Evolutionary conservation across 2,113 vertebrate species (phyloP).

Genomic region (Picathartes gymnocephalus): DNA sequence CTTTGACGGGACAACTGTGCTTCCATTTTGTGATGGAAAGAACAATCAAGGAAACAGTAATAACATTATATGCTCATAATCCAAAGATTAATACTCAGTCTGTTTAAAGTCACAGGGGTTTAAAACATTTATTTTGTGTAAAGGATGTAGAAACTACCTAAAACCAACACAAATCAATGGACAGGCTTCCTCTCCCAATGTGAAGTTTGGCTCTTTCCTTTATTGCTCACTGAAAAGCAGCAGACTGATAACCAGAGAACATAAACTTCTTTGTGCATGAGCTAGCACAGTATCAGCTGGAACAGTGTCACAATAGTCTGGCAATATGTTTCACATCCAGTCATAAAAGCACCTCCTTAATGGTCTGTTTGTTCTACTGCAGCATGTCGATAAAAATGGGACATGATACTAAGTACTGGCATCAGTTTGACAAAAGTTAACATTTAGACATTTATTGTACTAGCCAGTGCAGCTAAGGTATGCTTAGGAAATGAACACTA

Average conservation of each 20-base stretch:
- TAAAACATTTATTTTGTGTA: not conserved
- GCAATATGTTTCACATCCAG: not conserved
- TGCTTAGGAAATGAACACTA: not conserved
- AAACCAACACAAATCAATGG: not conserved
- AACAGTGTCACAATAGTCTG: not conserved
- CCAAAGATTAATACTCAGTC: not conserved
- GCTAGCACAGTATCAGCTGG: not conserved
- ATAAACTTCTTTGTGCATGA: not conserved
- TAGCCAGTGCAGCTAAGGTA: not conserved
- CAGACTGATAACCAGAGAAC: not conserved
- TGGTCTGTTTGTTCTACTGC: not conserved
- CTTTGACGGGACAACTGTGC: not conserved
- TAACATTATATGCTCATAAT: not conserved
- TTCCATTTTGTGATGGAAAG: not conserved
- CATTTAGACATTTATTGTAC: not conserved
- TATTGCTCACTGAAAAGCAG: not conserved
- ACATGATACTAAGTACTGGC: not conserved
- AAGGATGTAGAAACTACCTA: not conserved
- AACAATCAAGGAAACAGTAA: not conserved
- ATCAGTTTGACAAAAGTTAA: not conserved
- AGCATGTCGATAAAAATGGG: not conserved
- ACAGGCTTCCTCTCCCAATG: not conserved
- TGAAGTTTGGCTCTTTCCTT: not conserved
- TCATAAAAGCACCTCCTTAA: not conserved
- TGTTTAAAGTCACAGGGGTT: not conserved